These are phyloP conservation scores for Shargacucullia verbasci DNA, from an alignment of 2,888 invertebrate genomes.

Conservation along the genomic window DNA sequence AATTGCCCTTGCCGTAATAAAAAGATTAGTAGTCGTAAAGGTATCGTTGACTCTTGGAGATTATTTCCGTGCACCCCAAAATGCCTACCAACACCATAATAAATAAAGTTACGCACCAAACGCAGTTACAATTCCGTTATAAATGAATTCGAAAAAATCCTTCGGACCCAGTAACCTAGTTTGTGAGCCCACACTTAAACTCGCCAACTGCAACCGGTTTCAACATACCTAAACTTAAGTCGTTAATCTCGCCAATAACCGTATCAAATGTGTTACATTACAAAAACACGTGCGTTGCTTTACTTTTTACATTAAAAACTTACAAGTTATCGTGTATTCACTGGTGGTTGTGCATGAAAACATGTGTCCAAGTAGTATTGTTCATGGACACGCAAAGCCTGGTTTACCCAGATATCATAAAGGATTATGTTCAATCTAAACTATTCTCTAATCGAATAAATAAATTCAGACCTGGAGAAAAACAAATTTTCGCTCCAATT, in stretches of 20 bases:
- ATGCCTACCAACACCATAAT: not conserved
- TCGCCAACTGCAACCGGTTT: slow-evolving; percentile 28
- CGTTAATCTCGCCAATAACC: slow-evolving; percentile 2
- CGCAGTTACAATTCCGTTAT: slow-evolving; percentile 2
- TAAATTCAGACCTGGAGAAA: no score
- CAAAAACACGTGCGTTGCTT: slow-evolving; percentile 2
- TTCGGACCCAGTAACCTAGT: slow-evolving; percentile 12
- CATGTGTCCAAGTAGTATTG: not conserved
- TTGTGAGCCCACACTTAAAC: slow-evolving; percentile 4
- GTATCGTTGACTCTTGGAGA: no score
- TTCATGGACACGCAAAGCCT: no score
- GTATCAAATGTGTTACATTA: slow-evolving; percentile 11
- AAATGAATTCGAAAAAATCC: slow-evolving; percentile 11
- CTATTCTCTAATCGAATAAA: no score
- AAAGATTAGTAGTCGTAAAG: no score
- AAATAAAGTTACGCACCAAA: not conserved
- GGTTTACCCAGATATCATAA: no score
- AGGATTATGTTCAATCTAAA: no score
- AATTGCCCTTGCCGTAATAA: no score
- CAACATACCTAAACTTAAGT: not conserved
- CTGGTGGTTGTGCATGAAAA: slow-evolving; percentile 1
- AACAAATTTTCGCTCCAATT: no score
- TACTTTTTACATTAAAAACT: not conserved
- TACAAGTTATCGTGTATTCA: not conserved
- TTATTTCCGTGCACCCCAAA: no score